These are phyloP conservation scores for Andinoacara biseriatus DNA, from an alignment of 2,113 vertebrate species.

Conservation along the genomic window DNA sequence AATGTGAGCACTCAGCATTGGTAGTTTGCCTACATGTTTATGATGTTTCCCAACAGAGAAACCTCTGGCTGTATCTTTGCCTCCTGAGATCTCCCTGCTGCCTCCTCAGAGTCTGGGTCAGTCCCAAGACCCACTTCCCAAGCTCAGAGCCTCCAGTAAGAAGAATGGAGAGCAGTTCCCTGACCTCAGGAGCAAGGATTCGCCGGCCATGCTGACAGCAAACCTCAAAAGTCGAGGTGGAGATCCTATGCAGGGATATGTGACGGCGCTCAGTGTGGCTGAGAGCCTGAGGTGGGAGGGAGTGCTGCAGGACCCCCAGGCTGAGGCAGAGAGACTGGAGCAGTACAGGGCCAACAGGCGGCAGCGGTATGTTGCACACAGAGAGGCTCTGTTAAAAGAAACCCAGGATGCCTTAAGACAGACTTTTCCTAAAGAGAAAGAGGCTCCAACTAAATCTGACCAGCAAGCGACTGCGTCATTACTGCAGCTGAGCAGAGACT, in stretches of 20 bases:
- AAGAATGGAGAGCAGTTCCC: conserved; percentile 20
- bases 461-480: not conserved
- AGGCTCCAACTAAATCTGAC: not conserved
- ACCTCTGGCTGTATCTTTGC: conserved; percentile 47
- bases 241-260: conserved; percentile 6
- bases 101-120: not conserved
- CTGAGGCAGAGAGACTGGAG: conserved; percentile 83
- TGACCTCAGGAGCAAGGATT: conserved; percentile 31
- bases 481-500: conserved; percentile 2
- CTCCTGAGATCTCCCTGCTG: not conserved
- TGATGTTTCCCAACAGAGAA: conserved; percentile 73
- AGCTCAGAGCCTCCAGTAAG: not conserved
- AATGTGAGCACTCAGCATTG: not conserved
- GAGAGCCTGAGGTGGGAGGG: conserved; percentile 88
- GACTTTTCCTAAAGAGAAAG: not conserved
- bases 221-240: not conserved
- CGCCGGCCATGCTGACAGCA: not conserved
- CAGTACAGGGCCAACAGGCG: conserved; percentile 83
- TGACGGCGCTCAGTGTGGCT: conserved; percentile 41
- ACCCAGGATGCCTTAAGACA: not conserved
- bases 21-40: conserved; percentile 24
- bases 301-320: conserved; percentile 81
- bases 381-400: conserved; percentile 64
- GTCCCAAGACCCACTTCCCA: conserved; percentile 30
- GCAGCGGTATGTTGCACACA: conserved; percentile 81